These are phyloP conservation scores for Drosophila diplacantha DNA, from an alignment of 2,888 invertebrate genomes.

Conservation along the genomic window DNA sequence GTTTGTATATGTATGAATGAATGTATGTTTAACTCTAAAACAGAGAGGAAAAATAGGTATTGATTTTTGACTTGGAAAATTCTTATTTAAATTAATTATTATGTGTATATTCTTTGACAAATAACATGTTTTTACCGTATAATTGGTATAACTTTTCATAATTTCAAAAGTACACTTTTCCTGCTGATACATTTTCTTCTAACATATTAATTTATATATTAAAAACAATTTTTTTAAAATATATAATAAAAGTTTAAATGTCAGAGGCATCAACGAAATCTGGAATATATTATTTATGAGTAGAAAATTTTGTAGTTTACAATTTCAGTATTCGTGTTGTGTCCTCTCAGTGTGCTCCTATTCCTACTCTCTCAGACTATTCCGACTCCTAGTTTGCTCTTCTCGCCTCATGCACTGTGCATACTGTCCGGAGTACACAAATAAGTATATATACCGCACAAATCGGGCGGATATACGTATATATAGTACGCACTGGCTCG, in stretches of 20 bases:
- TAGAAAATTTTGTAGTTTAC: too few relatives aligned
- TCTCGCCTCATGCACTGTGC: conserved; percentile 35
- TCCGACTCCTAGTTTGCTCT: conserved; percentile 24
- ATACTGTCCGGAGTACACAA: conserved; percentile 25
- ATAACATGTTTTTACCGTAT: too few relatives aligned
- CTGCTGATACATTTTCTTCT: not conserved
- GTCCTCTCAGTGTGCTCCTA: conserved; percentile 5
- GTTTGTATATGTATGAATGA: conserved; percentile 1
- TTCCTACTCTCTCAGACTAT: conserved; percentile 6
- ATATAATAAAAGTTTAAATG: not conserved
- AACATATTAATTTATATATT: too few relatives aligned
- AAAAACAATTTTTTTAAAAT: too few relatives aligned
- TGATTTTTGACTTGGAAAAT: not conserved
- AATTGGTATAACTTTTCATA: not conserved
- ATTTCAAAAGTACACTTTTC: not conserved
- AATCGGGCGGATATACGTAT: conserved; percentile 21
- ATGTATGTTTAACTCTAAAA: not conserved
- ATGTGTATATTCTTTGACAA: not conserved
- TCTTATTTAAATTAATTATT: not conserved
- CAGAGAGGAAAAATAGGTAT: conserved; percentile 1
- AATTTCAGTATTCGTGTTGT: too few relatives aligned
- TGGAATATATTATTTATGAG: too few relatives aligned
- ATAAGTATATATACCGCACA: conserved; percentile 8
- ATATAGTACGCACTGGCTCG: conserved; percentile 20
- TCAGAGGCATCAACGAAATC: too few relatives aligned